Evolutionary conservation across 2,797 vertebrate species (phyloP).

Genomic region (Tragelaphus eurycerus): DNA sequence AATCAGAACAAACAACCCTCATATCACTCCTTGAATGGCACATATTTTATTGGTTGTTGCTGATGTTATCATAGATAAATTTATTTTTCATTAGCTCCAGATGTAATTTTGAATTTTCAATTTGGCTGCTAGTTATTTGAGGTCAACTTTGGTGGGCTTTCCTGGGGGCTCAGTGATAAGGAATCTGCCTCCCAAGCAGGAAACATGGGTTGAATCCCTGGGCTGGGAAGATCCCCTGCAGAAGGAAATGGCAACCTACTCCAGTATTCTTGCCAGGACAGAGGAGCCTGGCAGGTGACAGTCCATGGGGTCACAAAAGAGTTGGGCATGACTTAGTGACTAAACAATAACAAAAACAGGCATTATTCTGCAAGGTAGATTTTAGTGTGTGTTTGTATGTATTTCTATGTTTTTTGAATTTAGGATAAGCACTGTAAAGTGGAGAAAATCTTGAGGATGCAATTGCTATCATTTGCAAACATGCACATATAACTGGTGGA

Average conservation of each 20-base stretch:
- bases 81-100: background rate
- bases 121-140: background rate
- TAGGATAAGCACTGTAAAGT: background rate
- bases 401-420: background rate
- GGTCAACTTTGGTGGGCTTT: background rate
- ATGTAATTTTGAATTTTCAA: background rate
- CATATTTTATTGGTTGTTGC: background rate
- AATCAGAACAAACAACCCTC: background rate
- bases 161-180: background rate
- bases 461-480: slow-evolving; percentile 12
- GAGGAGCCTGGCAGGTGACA: background rate
- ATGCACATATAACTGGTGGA: background rate
- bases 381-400: background rate
- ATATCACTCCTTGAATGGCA: background rate
- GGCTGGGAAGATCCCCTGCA: background rate
- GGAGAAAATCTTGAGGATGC: background rate
- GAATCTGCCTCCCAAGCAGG: background rate
- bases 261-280: background rate
- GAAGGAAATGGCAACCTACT: background rate
- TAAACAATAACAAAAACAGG: background rate
- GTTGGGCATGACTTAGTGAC: background rate
- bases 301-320: background rate
- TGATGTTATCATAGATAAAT: background rate
- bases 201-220: background rate
- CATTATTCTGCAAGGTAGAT: background rate